Conservation (phyloP, 2,797 vertebrate species). For the Psittacula echo region DNA sequence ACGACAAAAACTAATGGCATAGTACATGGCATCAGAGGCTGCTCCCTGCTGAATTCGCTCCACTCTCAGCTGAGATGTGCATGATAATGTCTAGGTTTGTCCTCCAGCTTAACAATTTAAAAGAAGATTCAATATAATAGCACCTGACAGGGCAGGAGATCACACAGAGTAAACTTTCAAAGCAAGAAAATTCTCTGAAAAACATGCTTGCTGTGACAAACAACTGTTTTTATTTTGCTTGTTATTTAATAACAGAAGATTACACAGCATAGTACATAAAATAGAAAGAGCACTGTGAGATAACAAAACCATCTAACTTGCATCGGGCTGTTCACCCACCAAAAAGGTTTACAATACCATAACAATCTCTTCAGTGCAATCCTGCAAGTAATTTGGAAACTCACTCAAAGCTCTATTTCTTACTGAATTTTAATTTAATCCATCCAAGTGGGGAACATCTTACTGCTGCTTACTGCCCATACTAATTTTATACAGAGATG, state of each 20-base stretch:
- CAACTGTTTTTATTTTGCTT: conserved; percentile 66
- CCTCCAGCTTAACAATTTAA: conserved; percentile 63
- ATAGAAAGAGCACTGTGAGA: neutral
- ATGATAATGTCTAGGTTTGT: conserved; percentile 24
- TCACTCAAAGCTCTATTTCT: conserved; percentile 44
- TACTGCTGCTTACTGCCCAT: neutral
- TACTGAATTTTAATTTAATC: conserved; percentile 55
- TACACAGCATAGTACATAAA: conserved; percentile 19
- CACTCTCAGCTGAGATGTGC: neutral
- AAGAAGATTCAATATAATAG: conserved; percentile 54
- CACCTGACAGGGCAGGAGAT: conserved; percentile 66
- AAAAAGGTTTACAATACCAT: conserved; percentile 10
- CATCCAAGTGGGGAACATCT: conserved; percentile 42
- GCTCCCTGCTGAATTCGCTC: neutral
- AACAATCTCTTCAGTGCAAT: conserved; percentile 38
- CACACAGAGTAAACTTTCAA: conserved; percentile 68
- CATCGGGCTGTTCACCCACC: neutral
- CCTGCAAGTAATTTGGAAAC: conserved; percentile 26
- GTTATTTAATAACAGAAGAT: conserved; percentile 65
- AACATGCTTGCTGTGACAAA: conserved; percentile 62
- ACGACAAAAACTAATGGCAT: neutral
- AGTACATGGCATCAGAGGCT: conserved; percentile 42
- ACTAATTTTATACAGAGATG: conserved; percentile 1
- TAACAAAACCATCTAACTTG: neutral
- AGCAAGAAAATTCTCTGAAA: conserved; percentile 40